These are phyloP conservation scores for Stegodyphus mimosarum DNA, from an alignment of 1,140 invertebrate species.

Conservation along the genomic window DNA sequence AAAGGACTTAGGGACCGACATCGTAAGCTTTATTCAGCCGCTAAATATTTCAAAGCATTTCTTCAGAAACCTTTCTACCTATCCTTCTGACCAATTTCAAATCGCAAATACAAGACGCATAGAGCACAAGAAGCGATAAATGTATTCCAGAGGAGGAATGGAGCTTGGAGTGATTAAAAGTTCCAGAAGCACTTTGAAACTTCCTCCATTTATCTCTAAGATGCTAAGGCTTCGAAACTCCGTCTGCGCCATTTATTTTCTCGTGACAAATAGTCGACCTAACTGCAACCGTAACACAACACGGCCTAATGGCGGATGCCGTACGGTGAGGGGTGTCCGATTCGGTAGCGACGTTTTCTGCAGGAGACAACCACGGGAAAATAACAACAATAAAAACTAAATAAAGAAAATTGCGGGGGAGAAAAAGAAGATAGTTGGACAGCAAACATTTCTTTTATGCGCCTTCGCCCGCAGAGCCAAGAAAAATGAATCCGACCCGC, in stretches of 20 bases:
- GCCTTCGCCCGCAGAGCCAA: not conserved
- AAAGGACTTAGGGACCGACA: too few species aligned
- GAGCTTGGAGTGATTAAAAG: too few species aligned
- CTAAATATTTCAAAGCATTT: too few species aligned
- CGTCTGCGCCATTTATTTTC: constrained; percentile 38
- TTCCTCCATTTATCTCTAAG: constrained; percentile 22
- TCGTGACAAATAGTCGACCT: constrained; percentile 33
- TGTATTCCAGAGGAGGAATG: too few species aligned
- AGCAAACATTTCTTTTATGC: constrained; percentile 26
- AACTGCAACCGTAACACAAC: constrained; percentile 39
- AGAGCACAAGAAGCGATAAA: too few species aligned
- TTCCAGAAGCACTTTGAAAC: not conserved
- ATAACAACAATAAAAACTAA: not conserved
- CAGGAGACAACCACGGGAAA: constrained; percentile 2
- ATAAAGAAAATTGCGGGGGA: constrained; percentile 16
- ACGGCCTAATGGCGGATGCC: constrained; percentile 27
- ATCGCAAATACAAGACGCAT: too few species aligned
- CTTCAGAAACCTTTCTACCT: too few species aligned
- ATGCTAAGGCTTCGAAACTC: not conserved
- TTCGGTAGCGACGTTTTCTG: constrained; percentile 10
- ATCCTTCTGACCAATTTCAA: too few species aligned
- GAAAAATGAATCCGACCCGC: constrained; percentile 4
- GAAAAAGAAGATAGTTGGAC: not conserved
- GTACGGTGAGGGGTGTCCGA: not conserved
- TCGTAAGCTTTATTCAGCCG: too few species aligned